phyloP scores from a whole-genome alignment of 2,113 vertebrate genomes.

The Lepus americanus region DNA sequence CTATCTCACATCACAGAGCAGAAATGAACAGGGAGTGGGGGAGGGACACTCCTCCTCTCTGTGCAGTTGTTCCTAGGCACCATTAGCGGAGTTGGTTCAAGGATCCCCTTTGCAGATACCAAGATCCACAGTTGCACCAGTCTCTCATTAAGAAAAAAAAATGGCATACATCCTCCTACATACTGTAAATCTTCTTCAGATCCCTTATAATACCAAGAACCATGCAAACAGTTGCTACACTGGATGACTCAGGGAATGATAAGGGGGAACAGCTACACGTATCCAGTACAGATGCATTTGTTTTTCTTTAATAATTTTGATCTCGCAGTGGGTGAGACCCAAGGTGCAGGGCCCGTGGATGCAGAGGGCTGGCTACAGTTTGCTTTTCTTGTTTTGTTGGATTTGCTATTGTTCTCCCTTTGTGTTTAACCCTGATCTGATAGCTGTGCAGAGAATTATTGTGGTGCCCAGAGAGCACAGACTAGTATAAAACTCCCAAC shows the following conservation, averaged over 20 bases:
- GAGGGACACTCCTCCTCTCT: not conserved
- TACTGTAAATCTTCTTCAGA: not conserved
- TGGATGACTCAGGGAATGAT: not conserved
- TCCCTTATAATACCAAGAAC: not conserved
- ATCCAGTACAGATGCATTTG: too few relatives aligned
- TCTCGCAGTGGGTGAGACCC: not conserved
- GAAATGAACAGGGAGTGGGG: rapidly evolving
- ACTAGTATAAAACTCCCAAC: not conserved
- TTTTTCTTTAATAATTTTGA: not conserved
- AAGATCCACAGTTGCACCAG: not conserved
- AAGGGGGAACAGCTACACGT: not conserved
- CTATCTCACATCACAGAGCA: not conserved
- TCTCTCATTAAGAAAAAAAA: too few relatives aligned
- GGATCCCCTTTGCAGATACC: too few relatives aligned
- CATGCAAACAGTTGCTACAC: not conserved
- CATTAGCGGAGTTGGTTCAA: not conserved
- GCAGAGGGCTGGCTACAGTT: not conserved
- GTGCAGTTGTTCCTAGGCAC: not conserved
- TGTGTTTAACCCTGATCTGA: not conserved
- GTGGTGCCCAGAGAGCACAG: not conserved
- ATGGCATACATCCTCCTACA: not conserved
- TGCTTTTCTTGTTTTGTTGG: not conserved
- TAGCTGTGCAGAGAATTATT: too few relatives aligned
- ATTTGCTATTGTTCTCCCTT: not conserved
- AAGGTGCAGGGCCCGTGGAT: too few relatives aligned